Evolutionary conservation across 2,888 invertebrate genomes (phyloP).

Genomic region (Gastrophysa polygoni): DNA sequence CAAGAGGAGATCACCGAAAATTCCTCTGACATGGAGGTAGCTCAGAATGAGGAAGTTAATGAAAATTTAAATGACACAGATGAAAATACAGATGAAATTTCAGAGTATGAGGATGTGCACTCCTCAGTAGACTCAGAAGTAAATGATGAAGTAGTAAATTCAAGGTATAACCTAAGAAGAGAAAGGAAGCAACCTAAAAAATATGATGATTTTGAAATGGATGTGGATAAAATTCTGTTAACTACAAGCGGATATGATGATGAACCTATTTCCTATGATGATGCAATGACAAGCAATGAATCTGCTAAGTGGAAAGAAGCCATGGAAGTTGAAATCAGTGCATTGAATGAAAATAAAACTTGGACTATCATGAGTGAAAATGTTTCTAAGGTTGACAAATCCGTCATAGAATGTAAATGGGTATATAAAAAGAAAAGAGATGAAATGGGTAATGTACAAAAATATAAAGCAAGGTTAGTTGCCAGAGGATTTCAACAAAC

Average conservation of each 20-base stretch:
- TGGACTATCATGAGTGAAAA: conserved; percentile 19
- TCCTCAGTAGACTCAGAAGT: too few species aligned
- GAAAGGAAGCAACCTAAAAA: too few species aligned
- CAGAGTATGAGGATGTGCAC: too few species aligned
- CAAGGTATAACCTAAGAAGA: too few species aligned
- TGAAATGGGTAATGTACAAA: neutral
- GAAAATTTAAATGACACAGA: too few species aligned
- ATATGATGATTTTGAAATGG: too few species aligned
- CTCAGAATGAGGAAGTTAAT: too few species aligned
- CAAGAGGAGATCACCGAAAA: neutral
- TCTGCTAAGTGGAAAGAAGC: conserved; percentile 22
- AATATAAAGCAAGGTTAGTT: conserved; percentile 20
- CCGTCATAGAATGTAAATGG: conserved; percentile 23
- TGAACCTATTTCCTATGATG: conserved; percentile 21
- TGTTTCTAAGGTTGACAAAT: conserved; percentile 2
- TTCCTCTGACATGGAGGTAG: conserved; percentile 1
- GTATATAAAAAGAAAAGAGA: conserved; percentile 19
- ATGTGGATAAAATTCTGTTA: too few species aligned
- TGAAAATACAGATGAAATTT: too few species aligned
- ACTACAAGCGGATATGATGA: neutral
- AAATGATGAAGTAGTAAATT: too few species aligned
- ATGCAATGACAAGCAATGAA: conserved; percentile 22
- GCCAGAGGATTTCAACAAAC: conserved; percentile 1
- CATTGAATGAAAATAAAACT: conserved; percentile 25
- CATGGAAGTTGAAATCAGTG: conserved; percentile 22